Conservation (phyloP, 2,888 invertebrate species). For the Drosophila gaucha region DNA sequence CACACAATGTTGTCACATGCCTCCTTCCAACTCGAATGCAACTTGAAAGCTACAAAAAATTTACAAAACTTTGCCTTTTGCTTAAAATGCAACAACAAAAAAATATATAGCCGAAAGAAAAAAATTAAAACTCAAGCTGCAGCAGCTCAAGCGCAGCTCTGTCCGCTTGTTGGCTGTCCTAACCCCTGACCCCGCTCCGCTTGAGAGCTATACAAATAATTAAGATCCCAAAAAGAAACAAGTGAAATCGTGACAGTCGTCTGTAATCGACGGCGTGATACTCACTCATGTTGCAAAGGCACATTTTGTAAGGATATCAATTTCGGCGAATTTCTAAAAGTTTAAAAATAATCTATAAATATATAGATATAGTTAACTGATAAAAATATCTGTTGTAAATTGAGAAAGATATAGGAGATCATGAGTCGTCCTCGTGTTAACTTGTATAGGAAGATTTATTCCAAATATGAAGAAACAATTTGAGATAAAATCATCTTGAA, state of each 20-base stretch:
- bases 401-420: too few species aligned
- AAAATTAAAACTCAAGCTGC: constrained; percentile 10
- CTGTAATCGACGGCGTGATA: background rate
- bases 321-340: too few species aligned
- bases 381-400: too few species aligned
- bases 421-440: too few species aligned
- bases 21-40: constrained; percentile 45
- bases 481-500: too few species aligned
- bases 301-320: background rate
- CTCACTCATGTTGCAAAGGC: background rate
- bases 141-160: constrained; percentile 11
- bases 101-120: background rate
- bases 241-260: background rate
- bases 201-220: constrained; percentile 73
- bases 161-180: background rate
- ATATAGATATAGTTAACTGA: too few species aligned
- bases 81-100: constrained; percentile 41
- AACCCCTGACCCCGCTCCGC: background rate
- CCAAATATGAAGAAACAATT: too few species aligned
- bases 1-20: constrained; percentile 60
- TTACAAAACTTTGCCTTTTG: constrained; percentile 57
- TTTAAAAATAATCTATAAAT: too few species aligned
- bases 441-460: too few species aligned
- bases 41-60: constrained; percentile 59
- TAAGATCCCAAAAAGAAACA: constrained; percentile 56